Evolutionary conservation across 2,113 vertebrate species (phyloP).

Genomic region (Benitochromis conjunctus): DNA sequence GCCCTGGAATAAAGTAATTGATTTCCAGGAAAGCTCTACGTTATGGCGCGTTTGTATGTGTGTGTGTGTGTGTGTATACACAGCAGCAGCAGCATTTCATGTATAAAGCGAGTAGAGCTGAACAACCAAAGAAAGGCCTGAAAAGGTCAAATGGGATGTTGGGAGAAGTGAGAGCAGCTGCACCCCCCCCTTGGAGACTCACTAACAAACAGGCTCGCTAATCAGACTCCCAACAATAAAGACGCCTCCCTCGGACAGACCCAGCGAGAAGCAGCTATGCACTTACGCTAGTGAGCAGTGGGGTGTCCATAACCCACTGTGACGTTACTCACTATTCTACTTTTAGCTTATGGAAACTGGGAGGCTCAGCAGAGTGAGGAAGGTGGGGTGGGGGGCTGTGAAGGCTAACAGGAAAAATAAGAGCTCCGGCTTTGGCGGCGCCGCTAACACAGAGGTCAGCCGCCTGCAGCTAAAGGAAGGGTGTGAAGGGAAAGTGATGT

Average conservation of each 20-base stretch:
- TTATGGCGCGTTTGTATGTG: background rate
- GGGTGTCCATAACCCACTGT: conserved; percentile 17
- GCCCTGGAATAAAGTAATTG: conserved; percentile 24
- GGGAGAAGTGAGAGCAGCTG: conserved; percentile 28
- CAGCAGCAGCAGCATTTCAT: background rate
- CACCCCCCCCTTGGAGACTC: background rate
- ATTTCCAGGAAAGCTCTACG: conserved; percentile 20
- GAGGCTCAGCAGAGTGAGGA: conserved; percentile 1
- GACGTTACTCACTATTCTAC: conserved; percentile 37
- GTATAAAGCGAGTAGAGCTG: conserved; percentile 3
- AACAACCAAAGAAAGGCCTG: background rate
- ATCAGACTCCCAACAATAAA: conserved; percentile 35
- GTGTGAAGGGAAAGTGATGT: conserved; percentile 50
- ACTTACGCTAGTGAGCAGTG: background rate
- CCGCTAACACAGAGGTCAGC: conserved; percentile 21
- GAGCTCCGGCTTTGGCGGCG: conserved; percentile 20
- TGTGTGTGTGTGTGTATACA: background rate
- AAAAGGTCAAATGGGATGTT: conserved; percentile 64
- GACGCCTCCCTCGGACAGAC: background rate
- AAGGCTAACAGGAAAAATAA: conserved; percentile 46
- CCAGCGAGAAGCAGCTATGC: background rate
- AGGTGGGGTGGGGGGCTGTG: background rate
- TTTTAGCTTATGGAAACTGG: conserved; percentile 55
- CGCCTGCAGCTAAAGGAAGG: conserved; percentile 34
- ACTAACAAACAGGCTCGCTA: conserved; percentile 26